Conservation (phyloP, 1,140 invertebrate species). For the Drosophila tsacasi region DNA sequence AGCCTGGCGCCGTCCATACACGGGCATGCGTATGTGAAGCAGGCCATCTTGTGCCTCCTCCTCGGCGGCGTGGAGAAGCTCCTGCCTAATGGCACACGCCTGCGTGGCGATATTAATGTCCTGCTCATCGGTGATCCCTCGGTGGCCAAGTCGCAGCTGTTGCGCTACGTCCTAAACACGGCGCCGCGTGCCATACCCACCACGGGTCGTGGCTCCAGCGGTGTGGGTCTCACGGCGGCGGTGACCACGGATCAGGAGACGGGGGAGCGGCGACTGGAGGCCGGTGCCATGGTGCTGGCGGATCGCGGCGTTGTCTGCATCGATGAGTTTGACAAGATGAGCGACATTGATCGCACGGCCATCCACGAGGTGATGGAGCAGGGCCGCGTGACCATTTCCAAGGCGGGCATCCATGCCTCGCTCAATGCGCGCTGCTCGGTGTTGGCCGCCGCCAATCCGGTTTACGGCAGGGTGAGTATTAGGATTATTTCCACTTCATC, state of each 20-base stretch:
- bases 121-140: slow-evolving; percentile 99
- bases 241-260: slow-evolving; percentile 98
- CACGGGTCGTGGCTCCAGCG: slow-evolving; percentile 97
- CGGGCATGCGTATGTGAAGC: slow-evolving; percentile 98
- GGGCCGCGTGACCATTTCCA: slow-evolving; percentile 98
- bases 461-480: slow-evolving; percentile 94
- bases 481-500: not conserved
- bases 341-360: slow-evolving; percentile 99
- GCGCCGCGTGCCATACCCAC: slow-evolving; percentile 98
- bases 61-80: slow-evolving; percentile 98
- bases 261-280: slow-evolving; percentile 95
- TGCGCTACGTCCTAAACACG: slow-evolving; percentile 97
- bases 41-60: slow-evolving; percentile 97
- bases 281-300: slow-evolving; percentile 99
- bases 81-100: slow-evolving; percentile 96
- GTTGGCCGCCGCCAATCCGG: slow-evolving; percentile 99
- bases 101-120: slow-evolving; percentile 99
- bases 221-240: slow-evolving; percentile 99
- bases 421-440: slow-evolving; percentile 99
- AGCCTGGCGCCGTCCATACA: slow-evolving; percentile 99
- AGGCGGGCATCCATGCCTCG: slow-evolving; percentile 99
- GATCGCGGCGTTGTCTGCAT: slow-evolving; percentile 99
- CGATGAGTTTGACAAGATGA: slow-evolving; percentile 99
- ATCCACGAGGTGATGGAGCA: slow-evolving; percentile 99
- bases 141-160: slow-evolving; percentile 98